Conservation (phyloP, 2,888 invertebrate genomes). For the Lamproptera curius region DNA sequence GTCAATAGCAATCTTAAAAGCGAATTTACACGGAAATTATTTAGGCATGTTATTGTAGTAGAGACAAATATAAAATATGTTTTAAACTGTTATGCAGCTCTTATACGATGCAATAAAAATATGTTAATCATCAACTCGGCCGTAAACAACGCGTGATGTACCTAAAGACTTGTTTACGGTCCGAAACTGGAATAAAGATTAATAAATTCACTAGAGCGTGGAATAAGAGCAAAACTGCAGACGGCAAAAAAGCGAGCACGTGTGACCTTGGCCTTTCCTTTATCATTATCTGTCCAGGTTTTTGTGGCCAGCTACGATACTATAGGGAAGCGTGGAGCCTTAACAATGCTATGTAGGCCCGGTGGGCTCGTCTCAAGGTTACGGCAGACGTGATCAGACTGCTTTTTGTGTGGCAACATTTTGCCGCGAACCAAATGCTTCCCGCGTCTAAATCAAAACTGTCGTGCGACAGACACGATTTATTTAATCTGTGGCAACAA, state of each 20-base stretch:
- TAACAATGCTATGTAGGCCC: slow-evolving; percentile 32
- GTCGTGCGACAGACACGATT: background rate
- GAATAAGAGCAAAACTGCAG: no score
- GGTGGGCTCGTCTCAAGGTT: slow-evolving; percentile 55
- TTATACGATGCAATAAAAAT: no score
- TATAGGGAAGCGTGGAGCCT: slow-evolving; percentile 27
- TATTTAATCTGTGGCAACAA: background rate
- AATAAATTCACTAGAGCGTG: background rate
- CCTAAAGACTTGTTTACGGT: no score
- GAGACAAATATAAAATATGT: no score
- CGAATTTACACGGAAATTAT: no score
- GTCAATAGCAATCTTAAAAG: no score
- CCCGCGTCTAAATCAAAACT: slow-evolving; percentile 31
- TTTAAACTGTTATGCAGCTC: no score
- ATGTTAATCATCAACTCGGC: no score
- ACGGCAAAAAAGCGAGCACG: slow-evolving; percentile 13
- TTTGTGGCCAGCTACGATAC: slow-evolving; percentile 18
- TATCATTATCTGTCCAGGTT: slow-evolving; percentile 8
- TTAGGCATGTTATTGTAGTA: no score
- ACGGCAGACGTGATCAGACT: slow-evolving; percentile 46
- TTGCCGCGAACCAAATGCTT: slow-evolving; percentile 32
- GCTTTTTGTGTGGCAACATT: slow-evolving; percentile 41
- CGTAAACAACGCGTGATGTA: no score
- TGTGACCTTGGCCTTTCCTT: slow-evolving; percentile 13
- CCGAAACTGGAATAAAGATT: no score